Evolutionary conservation across 1,140 invertebrate genomes (phyloP).

Genomic region (Drosophila tani): DNA sequence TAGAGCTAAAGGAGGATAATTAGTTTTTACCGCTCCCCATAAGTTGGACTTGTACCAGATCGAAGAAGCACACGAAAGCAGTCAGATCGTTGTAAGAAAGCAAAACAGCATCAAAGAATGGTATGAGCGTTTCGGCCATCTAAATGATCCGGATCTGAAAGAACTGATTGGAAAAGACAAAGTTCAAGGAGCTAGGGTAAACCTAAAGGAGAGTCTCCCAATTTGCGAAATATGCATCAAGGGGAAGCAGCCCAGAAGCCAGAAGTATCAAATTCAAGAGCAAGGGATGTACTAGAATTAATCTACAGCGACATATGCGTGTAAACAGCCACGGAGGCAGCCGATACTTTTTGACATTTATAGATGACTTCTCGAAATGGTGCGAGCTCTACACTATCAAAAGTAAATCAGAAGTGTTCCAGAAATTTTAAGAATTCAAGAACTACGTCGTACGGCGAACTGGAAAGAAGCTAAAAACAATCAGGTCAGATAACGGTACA

Average conservation of each 20-base stretch:
- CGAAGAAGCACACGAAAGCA: neutral
- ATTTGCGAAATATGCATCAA: slow-evolving; percentile 31
- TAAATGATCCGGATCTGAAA: slow-evolving; percentile 20
- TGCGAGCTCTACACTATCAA: slow-evolving; percentile 6
- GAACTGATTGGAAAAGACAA: slow-evolving; percentile 14
- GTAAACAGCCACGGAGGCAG: slow-evolving; percentile 1
- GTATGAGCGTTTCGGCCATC: slow-evolving; percentile 24
- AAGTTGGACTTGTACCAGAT: slow-evolving; percentile 21
- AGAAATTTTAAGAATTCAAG: slow-evolving; percentile 16
- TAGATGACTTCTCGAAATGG: slow-evolving; percentile 10
- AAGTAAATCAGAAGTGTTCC: slow-evolving; percentile 2
- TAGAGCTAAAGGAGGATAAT: slow-evolving; percentile 1
- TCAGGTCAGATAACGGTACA: slow-evolving; percentile 5
- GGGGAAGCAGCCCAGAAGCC: slow-evolving; percentile 17
- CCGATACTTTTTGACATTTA: slow-evolving; percentile 4
- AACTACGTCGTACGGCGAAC: slow-evolving; percentile 11
- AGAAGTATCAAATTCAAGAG: no score
- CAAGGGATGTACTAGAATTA: neutral
- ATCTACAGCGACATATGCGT: slow-evolving; percentile 7
- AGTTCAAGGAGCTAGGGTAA: slow-evolving; percentile 7
- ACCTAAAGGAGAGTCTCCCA: slow-evolving; percentile 5
- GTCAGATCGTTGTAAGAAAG: neutral
- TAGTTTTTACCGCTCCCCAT: slow-evolving; percentile 7
- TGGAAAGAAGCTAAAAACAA: slow-evolving; percentile 15
- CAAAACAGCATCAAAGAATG: slow-evolving; percentile 17